These are phyloP conservation scores for Momotus momota DNA, from an alignment of 2,797 vertebrate genomes.

Conservation along the genomic window DNA sequence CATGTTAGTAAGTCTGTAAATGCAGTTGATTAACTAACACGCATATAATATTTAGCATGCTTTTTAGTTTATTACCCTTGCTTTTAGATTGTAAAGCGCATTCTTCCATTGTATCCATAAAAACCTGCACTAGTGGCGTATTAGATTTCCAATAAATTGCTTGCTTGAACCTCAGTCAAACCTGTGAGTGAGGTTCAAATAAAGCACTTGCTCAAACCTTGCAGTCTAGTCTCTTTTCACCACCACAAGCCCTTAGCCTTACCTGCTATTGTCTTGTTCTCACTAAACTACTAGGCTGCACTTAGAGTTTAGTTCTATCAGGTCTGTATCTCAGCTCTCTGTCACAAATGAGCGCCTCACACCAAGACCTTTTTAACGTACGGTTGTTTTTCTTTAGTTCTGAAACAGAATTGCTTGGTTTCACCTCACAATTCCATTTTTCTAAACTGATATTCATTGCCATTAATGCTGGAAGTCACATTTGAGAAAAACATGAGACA, in stretches of 20 bases:
- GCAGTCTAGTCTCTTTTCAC: too few species aligned
- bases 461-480: background rate
- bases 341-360: background rate
- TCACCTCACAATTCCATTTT: background rate
- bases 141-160: too few species aligned
- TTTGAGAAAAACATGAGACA: background rate
- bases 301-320: background rate
- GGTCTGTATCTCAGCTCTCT: background rate
- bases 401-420: background rate
- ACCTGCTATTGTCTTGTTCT: background rate
- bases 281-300: background rate
- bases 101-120: too few species aligned
- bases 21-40: too few species aligned
- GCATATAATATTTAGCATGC: too few species aligned
- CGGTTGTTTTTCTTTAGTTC: background rate
- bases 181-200: too few species aligned
- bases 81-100: too few species aligned
- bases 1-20: too few species aligned
- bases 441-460: background rate
- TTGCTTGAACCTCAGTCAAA: too few species aligned
- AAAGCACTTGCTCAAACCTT: too few species aligned
- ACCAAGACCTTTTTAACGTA: background rate
- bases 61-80: too few species aligned
- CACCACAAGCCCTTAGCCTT: background rate
- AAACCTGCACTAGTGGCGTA: too few species aligned